Conservation (phyloP, 1,140 invertebrate genomes). For the Brachionus calyciflorus region DNA sequence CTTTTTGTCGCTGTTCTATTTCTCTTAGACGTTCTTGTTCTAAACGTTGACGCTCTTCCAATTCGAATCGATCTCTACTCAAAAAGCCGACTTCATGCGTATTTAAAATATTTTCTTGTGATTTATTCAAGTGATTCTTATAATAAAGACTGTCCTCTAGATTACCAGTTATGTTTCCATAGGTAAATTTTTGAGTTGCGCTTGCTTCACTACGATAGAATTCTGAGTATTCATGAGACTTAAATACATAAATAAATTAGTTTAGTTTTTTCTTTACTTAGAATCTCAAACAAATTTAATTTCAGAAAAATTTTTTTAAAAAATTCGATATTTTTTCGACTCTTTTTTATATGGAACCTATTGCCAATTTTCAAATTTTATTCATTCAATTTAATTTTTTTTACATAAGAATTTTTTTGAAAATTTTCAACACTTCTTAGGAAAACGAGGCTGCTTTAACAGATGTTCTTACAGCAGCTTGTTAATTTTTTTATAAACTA, state of each 20-base stretch:
- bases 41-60: neutral
- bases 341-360: neutral
- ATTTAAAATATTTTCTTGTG: neutral
- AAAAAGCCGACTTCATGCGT: conserved; percentile 13
- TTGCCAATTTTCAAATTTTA: neutral
- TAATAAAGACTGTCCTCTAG: neutral
- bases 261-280: too few species aligned
- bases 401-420: too few species aligned
- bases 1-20: neutral
- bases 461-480: too few species aligned
- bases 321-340: neutral
- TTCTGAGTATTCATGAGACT: conserved; percentile 25
- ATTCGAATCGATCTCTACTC: neutral
- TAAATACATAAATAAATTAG: neutral
- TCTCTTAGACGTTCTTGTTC: neutral
- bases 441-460: too few species aligned
- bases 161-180: neutral
- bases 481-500: too few species aligned
- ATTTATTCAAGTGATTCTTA: neutral
- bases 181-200: neutral
- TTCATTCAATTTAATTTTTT: neutral
- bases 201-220: neutral
- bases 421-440: too few species aligned
- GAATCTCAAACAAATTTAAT: too few species aligned
- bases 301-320: neutral